phyloP scores from a whole-genome alignment of 2,888 invertebrate genomes.

The Pycnomerus fuliginosus region DNA sequence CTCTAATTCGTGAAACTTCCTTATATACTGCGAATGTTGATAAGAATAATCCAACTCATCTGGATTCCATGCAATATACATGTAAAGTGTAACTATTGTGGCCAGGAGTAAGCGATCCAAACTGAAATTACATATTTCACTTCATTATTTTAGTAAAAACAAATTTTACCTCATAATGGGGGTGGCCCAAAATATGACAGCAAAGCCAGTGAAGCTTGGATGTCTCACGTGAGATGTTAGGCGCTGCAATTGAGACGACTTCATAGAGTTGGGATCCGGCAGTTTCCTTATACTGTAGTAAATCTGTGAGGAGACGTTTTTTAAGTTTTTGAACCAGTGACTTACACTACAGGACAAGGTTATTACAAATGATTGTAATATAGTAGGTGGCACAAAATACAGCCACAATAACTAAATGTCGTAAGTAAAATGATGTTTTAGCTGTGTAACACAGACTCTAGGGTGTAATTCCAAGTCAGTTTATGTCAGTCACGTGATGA shows the following conservation, averaged over 20 bases:
- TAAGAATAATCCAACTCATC: slow-evolving; percentile 59
- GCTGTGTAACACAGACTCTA: too few species aligned
- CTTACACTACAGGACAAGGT: too few species aligned
- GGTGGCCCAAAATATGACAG: slow-evolving; percentile 59
- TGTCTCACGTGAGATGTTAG: slow-evolving; percentile 62
- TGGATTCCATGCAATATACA: slow-evolving; percentile 63
- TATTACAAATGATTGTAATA: too few species aligned
- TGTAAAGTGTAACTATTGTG: slow-evolving; percentile 57
- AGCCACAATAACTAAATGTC: too few species aligned
- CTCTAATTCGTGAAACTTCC: slow-evolving; percentile 55
- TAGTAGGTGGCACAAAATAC: too few species aligned
- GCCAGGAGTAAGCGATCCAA: slow-evolving; percentile 60
- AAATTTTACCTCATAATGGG: slow-evolving; percentile 60
- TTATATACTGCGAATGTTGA: slow-evolving; percentile 55
- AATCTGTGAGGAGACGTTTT: slow-evolving; percentile 46
- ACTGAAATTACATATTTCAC: slow-evolving; percentile 42
- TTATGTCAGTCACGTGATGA: too few species aligned
- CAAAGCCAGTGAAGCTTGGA: slow-evolving; percentile 62
- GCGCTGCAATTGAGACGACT: slow-evolving; percentile 56
- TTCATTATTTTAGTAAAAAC: background rate
- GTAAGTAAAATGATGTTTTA: too few species aligned
- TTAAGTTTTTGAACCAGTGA: too few species aligned
- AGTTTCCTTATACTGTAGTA: slow-evolving; percentile 58
- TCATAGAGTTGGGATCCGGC: slow-evolving; percentile 56
- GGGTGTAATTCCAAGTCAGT: too few species aligned